Evolutionary conservation across 1,140 invertebrate species (phyloP).

Genomic region (Hetaerina americana): DNA sequence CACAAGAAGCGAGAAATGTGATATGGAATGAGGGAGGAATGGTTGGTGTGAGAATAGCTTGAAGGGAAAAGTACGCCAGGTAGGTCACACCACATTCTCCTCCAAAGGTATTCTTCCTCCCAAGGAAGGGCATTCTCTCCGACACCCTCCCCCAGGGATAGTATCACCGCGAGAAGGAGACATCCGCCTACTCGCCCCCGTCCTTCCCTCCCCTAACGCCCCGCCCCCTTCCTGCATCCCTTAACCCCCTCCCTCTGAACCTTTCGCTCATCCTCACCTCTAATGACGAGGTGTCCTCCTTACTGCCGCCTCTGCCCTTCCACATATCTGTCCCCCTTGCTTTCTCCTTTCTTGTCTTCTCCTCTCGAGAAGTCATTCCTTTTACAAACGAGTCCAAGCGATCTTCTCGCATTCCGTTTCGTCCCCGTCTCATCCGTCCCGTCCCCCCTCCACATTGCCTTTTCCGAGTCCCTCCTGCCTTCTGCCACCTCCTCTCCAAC

Average conservation of each 20-base stretch:
- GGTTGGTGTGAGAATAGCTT: no score
- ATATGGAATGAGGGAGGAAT: background rate
- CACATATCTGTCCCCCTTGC: no score
- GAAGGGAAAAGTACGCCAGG: background rate
- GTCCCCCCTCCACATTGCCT: no score
- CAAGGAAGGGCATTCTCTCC: background rate
- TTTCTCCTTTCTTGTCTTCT: no score
- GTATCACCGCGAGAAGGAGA: background rate
- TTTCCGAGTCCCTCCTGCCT: background rate
- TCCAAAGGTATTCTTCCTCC: no score
- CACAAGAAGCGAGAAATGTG: no score
- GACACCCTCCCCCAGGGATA: background rate
- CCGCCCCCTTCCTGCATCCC: background rate
- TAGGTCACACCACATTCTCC: background rate
- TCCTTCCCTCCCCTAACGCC: background rate
- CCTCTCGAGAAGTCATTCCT: background rate
- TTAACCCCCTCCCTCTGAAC: background rate
- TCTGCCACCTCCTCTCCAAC: background rate
- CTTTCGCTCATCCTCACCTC: background rate
- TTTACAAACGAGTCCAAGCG: background rate
- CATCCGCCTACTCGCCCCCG: background rate
- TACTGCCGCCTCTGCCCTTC: no score
- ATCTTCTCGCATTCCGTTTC: no score
- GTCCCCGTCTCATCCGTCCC: no score
- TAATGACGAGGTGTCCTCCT: background rate